Evolutionary conservation across 1,140 invertebrate genomes (phyloP).

Genomic region (Magallana ariakensis): DNA sequence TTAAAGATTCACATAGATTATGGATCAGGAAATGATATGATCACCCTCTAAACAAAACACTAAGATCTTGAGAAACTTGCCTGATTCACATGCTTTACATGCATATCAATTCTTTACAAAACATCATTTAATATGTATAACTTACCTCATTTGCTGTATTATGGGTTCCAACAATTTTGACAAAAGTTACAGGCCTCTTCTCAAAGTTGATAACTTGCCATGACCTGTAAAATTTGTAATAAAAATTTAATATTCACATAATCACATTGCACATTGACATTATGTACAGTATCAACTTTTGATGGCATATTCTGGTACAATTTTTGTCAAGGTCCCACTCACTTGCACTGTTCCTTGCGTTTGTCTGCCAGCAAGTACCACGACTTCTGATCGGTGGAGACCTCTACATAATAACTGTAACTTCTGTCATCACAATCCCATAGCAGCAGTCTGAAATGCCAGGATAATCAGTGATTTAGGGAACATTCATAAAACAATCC

Average conservation of each 20-base stretch:
- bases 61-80: too few species aligned
- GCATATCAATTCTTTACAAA: not conserved
- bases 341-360: slow-evolving; percentile 88
- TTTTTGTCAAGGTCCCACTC: slow-evolving; percentile 53
- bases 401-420: slow-evolving; percentile 98
- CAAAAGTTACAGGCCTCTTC: slow-evolving; percentile 92
- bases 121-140: not conserved
- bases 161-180: slow-evolving; percentile 95
- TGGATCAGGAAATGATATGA: too few species aligned
- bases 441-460: slow-evolving; percentile 86
- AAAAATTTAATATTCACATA: too few species aligned
- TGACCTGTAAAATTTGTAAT: slow-evolving; percentile 66
- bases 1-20: too few species aligned
- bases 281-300: too few species aligned
- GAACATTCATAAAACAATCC: too few species aligned
- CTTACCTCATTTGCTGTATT: slow-evolving; percentile 95
- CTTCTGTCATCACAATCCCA: slow-evolving; percentile 99
- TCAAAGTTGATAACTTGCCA: slow-evolving; percentile 95
- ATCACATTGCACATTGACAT: too few species aligned
- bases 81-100: not conserved
- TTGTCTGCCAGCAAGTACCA: slow-evolving; percentile 91
- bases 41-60: too few species aligned
- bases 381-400: slow-evolving; percentile 93
- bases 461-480: too few species aligned
- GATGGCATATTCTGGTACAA: too few species aligned